Evolutionary conservation across 2,797 vertebrate species (phyloP), one percentile per base, ranked within the genome.

Genomic region (Pangasius larnaudii): DNA sequence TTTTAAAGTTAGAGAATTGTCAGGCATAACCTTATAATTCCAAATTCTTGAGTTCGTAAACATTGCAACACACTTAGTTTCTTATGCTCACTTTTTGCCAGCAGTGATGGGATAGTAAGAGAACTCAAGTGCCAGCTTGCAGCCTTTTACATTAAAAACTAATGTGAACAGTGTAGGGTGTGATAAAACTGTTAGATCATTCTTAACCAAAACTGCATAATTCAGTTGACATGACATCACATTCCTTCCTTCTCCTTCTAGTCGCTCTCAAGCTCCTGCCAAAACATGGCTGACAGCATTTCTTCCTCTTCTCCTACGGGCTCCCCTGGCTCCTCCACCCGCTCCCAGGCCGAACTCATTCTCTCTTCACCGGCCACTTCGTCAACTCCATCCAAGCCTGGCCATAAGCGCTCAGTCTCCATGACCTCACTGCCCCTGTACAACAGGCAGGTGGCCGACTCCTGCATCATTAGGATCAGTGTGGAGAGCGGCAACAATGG

Each of bases 391-490:
- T 46, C 86, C 75, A 89, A 85, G 82, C 42, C 82, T 7, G 27
- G 75, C 39, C 91, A 91, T 39, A 91, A 91, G 49, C 91, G 90
- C 69, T 94, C 92, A 0, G 78, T 89, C 78, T 85, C 90, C 30
- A 90, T 94, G 86, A 94, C 65, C 85, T 39, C 89, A 0, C 93
- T 91, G 87, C 96, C 91, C 0, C 90, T 96, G 87, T 96, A 94
- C 65, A 97, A 97, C 90, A 96, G 95, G 85, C 96, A 96, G 93
- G 94, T 95, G 3, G 94, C 94, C 0, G 98, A 98, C 91, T 95
- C 95, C 0, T 97, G 97, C 27, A 95, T 98, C 92, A 93, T 98
- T 89, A 94, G 97, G 58, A 95, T 98, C 95, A 97, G 96, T 14
- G 92, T 98, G 59, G 94, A 97, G 90, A 94, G 93, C 0, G 92